Conservation (phyloP, 2,797 vertebrate species). For the Meriones psammophilus region DNA sequence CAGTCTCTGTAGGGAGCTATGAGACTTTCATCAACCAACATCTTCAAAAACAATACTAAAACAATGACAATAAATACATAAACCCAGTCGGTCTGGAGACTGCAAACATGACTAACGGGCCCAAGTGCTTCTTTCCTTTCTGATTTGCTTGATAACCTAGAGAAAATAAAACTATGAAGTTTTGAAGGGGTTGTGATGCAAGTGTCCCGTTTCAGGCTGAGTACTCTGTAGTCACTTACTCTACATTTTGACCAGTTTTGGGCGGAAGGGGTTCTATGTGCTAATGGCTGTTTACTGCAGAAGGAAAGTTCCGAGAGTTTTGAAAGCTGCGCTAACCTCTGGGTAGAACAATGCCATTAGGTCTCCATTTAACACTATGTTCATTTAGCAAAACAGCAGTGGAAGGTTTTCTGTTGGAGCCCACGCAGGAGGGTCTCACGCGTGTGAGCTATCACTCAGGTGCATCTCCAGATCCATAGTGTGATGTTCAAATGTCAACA, state of each 20-base stretch:
- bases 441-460: not conserved
- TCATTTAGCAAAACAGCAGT: not conserved
- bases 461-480: not conserved
- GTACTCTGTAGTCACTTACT: not conserved
- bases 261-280: not conserved
- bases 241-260: not conserved
- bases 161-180: constrained; percentile 31
- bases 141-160: constrained; percentile 23
- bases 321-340: not conserved
- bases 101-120: not conserved
- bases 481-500: not conserved
- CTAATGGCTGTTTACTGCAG: not conserved
- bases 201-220: not conserved
- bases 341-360: too few species aligned
- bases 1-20: constrained; percentile 11
- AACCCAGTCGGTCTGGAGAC: not conserved
- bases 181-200: not conserved
- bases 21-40: not conserved
- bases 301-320: not conserved
- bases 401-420: not conserved
- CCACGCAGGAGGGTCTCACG: not conserved
- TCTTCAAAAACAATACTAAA: not conserved
- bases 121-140: not conserved
- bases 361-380: not conserved
- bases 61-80: not conserved